Conservation (phyloP, 2,113 vertebrate species). For the Cacatua alba region DNA sequence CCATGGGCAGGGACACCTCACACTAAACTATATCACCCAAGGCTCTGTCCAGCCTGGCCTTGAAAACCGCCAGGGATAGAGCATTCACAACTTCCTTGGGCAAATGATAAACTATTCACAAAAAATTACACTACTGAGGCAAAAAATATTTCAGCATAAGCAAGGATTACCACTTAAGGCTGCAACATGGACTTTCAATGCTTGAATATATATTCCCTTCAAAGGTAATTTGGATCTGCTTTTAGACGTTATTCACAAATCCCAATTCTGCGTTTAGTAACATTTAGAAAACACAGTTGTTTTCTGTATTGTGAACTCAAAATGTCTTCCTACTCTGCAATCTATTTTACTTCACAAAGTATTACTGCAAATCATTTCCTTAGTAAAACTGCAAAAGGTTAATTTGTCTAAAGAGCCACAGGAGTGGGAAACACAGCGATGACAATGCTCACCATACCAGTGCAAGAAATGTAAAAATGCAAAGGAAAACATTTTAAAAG, state of each 20-base stretch:
- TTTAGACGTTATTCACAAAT: background rate
- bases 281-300: background rate
- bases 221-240: background rate
- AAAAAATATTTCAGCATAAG: background rate
- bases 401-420: background rate
- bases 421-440: background rate
- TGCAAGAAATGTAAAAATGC: background rate
- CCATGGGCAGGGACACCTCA: too few species aligned
- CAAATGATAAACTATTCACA: background rate
- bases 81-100: too few species aligned
- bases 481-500: background rate
- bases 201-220: background rate
- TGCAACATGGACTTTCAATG: background rate
- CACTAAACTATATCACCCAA: too few species aligned
- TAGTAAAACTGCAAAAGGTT: background rate
- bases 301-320: background rate
- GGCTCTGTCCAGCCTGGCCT: too few species aligned
- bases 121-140: background rate
- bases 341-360: background rate
- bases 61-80: too few species aligned
- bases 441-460: background rate
- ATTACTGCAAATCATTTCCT: background rate
- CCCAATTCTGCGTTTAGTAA: background rate
- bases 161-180: background rate
- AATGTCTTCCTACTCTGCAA: accelerated